Evolutionary conservation across 2,888 invertebrate genomes (phyloP).

Genomic region (Lasioglossum oenotherae): DNA sequence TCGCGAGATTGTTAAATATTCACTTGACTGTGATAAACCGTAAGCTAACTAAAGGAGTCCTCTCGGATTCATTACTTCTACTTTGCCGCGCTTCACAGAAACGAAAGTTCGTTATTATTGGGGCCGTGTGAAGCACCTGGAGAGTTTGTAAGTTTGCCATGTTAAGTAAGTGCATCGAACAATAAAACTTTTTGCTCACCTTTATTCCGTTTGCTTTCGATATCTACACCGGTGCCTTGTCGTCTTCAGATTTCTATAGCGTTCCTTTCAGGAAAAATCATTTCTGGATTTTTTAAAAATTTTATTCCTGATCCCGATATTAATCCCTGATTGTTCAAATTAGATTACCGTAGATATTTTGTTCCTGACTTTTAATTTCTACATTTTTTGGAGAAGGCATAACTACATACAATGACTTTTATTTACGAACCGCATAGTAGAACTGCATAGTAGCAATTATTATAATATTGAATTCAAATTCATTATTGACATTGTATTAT

Average conservation of each 20-base stretch:
- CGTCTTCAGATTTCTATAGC: background rate
- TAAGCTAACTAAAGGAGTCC: constrained; percentile 64
- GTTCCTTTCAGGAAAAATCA: background rate
- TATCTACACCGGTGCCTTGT: background rate
- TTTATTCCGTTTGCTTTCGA: constrained; percentile 19
- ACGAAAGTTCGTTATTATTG: constrained; percentile 65
- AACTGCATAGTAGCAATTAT: background rate
- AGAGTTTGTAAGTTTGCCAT: constrained; percentile 44
- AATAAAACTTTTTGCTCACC: constrained; percentile 37
- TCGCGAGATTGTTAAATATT: constrained; percentile 64
- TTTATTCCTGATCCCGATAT: background rate
- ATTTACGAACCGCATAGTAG: background rate
- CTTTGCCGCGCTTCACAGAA: constrained; percentile 60
- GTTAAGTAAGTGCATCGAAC: constrained; percentile 47
- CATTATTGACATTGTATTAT: background rate
- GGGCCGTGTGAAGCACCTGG: constrained; percentile 57
- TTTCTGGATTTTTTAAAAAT: background rate
- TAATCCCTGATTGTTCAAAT: background rate
- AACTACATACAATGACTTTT: background rate
- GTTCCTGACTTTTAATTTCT: background rate
- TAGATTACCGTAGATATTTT: background rate
- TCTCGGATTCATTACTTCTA: constrained; percentile 65
- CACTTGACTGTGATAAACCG: constrained; percentile 66
- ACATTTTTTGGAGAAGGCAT: background rate
- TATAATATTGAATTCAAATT: background rate